These are phyloP conservation scores for Taeniopygia guttata DNA, from an alignment of 2,797 vertebrate genomes.

Conservation along the genomic window DNA sequence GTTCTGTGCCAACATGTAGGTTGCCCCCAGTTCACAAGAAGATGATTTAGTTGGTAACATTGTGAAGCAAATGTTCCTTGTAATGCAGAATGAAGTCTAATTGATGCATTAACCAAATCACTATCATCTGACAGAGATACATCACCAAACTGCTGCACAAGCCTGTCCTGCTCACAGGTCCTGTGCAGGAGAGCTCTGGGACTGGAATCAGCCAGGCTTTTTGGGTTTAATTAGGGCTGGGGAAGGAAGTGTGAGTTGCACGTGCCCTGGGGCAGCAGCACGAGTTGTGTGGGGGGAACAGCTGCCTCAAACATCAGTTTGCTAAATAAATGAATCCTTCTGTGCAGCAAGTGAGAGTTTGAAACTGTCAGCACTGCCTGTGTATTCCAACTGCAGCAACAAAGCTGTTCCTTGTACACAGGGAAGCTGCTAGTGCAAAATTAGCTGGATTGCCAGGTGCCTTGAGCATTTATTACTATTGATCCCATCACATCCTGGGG, in stretches of 20 bases:
- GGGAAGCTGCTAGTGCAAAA: neutral
- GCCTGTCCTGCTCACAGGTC: neutral
- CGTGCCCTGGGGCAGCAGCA: neutral
- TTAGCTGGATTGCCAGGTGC: neutral
- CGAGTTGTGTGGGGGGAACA: rapidly evolving
- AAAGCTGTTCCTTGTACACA: neutral
- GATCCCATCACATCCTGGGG: neutral
- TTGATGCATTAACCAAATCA: neutral
- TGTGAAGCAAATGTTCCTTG: neutral
- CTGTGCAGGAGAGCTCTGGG: neutral
- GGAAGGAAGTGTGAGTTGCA: neutral
- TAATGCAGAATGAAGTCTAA: neutral
- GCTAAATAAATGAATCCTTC: neutral
- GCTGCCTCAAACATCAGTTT: neutral
- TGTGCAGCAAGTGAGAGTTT: neutral
- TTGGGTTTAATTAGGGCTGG: neutral
- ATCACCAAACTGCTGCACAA: neutral
- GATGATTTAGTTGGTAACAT: neutral
- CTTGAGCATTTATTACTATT: neutral
- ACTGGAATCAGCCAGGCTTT: neutral
- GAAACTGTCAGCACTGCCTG: neutral
- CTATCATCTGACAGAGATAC: neutral
- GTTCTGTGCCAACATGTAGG: neutral
- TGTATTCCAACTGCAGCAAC: neutral
- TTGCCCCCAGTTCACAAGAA: neutral